These are phyloP conservation scores for Pelecanoides urinatrix DNA, from an alignment of 2,113 vertebrate genomes.

Conservation along the genomic window DNA sequence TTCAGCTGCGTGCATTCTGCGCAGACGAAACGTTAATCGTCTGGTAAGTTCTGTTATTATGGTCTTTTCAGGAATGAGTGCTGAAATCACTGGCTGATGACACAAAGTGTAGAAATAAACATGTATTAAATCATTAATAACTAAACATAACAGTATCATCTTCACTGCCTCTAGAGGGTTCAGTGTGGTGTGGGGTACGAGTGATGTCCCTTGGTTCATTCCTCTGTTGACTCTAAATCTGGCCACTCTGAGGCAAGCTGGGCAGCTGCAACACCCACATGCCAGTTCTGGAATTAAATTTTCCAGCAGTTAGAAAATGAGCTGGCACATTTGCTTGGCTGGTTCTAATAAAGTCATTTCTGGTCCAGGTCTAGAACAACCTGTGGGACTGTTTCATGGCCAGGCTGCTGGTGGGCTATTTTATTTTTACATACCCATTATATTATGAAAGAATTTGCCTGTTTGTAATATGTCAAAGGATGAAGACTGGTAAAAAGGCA, in stretches of 20 bases:
- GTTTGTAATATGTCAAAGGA: background rate
- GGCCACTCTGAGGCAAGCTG: background rate
- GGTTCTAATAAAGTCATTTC: background rate
- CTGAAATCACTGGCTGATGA: conserved; percentile 11
- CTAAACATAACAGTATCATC: background rate
- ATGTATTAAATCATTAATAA: conserved; percentile 30
- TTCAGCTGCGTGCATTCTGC: background rate
- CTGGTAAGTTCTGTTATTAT: background rate
- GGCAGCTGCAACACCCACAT: background rate
- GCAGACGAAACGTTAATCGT: background rate
- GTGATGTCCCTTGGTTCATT: background rate
- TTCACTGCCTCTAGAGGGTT: background rate
- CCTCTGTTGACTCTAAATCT: conserved; percentile 1
- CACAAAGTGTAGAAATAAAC: conserved; percentile 34
- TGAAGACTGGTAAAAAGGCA: background rate
- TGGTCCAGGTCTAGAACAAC: conserved; percentile 28
- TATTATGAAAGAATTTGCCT: conserved; percentile 28
- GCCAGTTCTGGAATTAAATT: conserved; percentile 25
- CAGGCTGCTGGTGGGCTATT: conserved; percentile 42
- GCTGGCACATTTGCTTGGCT: conserved; percentile 56
- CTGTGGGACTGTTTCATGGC: conserved; percentile 30
- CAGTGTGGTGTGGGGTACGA: background rate
- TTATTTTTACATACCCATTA: background rate
- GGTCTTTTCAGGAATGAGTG: background rate
- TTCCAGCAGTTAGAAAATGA: conserved; percentile 53